Evolutionary conservation across 2,888 invertebrate species (phyloP).

Genomic region (Danaus chrysippus): DNA sequence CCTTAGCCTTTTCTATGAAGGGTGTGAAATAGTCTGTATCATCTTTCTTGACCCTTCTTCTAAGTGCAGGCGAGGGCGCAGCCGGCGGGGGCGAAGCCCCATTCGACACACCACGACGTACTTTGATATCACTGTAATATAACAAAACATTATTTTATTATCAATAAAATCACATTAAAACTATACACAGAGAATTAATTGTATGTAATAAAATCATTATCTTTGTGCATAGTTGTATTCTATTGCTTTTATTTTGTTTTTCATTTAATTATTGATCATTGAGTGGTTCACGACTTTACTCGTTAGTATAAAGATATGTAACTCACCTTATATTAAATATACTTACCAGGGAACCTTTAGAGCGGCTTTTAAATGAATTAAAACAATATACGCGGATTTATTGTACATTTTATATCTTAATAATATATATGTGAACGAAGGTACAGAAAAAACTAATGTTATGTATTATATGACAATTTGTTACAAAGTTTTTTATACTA

Average conservation of each 20-base stretch:
- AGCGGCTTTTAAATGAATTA: neutral
- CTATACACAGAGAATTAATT: too few relatives aligned
- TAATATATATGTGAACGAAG: too few relatives aligned
- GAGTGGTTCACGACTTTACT: conserved; percentile 4
- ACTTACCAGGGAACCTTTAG: neutral
- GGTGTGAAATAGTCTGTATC: conserved; percentile 63
- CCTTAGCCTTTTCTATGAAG: conserved; percentile 55
- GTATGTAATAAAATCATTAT: too few relatives aligned
- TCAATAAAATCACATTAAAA: too few relatives aligned
- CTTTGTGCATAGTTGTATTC: too few relatives aligned
- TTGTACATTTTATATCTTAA: neutral
- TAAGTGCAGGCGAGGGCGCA: conserved; percentile 55
- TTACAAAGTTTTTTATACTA: too few relatives aligned
- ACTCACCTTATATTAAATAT: neutral
- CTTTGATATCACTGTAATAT: conserved; percentile 24
- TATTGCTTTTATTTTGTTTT: neutral
- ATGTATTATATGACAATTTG: too few relatives aligned
- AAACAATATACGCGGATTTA: neutral
- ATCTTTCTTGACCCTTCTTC: conserved; percentile 50
- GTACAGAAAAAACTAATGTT: too few relatives aligned
- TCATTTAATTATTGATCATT: neutral
- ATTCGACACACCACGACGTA: conserved; percentile 46
- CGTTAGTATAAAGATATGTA: neutral
- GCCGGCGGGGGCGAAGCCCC: conserved; percentile 46
- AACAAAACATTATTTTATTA: too few relatives aligned